Evolutionary conservation across 2,113 vertebrate species (phyloP).

Genomic region (Stigmatopora nigra): DNA sequence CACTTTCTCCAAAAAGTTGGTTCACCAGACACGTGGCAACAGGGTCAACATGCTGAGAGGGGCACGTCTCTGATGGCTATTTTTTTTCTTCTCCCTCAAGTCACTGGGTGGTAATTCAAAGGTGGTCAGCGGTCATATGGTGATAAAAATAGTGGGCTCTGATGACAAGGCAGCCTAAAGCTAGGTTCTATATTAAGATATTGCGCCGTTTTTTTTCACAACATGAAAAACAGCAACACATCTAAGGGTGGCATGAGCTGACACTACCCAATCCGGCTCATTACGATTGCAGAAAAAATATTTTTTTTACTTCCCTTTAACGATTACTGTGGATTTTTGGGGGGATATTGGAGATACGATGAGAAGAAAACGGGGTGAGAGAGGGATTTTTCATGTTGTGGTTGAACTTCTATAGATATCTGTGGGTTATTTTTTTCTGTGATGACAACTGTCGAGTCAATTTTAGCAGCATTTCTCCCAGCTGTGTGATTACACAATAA

Average conservation of each 20-base stretch:
- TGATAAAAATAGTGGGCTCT: constrained; percentile 27
- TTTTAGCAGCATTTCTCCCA: constrained; percentile 41
- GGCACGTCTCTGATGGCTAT: constrained; percentile 5
- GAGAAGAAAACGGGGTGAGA: not conserved
- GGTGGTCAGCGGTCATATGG: constrained; percentile 38
- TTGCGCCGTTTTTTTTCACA: not conserved
- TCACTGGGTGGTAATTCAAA: constrained; percentile 27
- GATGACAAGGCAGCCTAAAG: constrained; percentile 19
- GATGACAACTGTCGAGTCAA: constrained; percentile 43
- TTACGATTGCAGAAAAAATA: not conserved
- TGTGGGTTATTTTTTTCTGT: constrained; percentile 19
- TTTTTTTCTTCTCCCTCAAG: constrained; percentile 12
- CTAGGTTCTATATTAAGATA: constrained; percentile 6
- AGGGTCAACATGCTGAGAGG: constrained; percentile 6
- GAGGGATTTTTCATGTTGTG: not conserved
- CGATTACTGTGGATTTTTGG: not conserved
- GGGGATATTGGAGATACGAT: not conserved
- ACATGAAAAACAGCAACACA: not conserved
- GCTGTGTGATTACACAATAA: constrained; percentile 42
- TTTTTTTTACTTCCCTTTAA: not conserved
- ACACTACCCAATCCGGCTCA: not conserved
- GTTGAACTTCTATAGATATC: not conserved
- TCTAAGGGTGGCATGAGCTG: not conserved
- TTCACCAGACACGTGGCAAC: constrained; percentile 12
- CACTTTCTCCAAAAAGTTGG: not conserved